Evolutionary conservation across 2,888 invertebrate species (phyloP).

Genomic region (Torymus texanus): DNA sequence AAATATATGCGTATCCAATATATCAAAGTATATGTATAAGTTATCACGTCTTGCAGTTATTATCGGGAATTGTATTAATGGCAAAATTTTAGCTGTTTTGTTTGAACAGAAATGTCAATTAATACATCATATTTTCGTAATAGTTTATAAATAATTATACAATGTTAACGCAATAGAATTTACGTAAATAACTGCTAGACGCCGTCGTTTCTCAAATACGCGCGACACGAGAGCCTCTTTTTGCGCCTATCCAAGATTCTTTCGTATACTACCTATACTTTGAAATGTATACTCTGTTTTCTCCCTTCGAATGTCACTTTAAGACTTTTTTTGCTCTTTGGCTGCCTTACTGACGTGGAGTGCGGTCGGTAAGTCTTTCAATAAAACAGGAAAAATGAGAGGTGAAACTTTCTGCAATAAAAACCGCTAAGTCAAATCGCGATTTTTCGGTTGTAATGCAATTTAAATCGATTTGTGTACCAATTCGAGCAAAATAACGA

Average conservation of each 20-base stretch:
- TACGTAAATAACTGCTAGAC: constrained; percentile 44
- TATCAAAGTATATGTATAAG: constrained; percentile 9
- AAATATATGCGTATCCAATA: neutral
- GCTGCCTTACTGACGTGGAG: constrained; percentile 65
- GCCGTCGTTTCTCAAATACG: constrained; percentile 46
- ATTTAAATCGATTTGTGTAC: constrained; percentile 7
- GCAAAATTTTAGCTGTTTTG: too few species aligned
- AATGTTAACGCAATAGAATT: constrained; percentile 23
- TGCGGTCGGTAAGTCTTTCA: constrained; percentile 68
- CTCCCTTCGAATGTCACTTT: constrained; percentile 48
- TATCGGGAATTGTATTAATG: neutral
- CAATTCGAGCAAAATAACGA: constrained; percentile 4
- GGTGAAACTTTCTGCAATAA: constrained; percentile 36
- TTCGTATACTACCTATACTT: constrained; percentile 28
- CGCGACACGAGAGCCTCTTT: constrained; percentile 26
- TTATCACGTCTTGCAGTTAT: constrained; percentile 26
- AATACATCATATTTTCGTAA: constrained; percentile 8
- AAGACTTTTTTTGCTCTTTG: constrained; percentile 60
- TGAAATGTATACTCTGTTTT: constrained; percentile 44
- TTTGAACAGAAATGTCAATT: constrained; percentile 14
- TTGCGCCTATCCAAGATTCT: constrained; percentile 28
- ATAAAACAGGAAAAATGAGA: constrained; percentile 42
- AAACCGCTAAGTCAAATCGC: constrained; percentile 31
- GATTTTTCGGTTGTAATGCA: constrained; percentile 10
- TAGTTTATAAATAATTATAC: constrained; percentile 9